These are phyloP conservation scores for Antrozous pallidus DNA, from an alignment of 2,797 vertebrate genomes.

Conservation along the genomic window DNA sequence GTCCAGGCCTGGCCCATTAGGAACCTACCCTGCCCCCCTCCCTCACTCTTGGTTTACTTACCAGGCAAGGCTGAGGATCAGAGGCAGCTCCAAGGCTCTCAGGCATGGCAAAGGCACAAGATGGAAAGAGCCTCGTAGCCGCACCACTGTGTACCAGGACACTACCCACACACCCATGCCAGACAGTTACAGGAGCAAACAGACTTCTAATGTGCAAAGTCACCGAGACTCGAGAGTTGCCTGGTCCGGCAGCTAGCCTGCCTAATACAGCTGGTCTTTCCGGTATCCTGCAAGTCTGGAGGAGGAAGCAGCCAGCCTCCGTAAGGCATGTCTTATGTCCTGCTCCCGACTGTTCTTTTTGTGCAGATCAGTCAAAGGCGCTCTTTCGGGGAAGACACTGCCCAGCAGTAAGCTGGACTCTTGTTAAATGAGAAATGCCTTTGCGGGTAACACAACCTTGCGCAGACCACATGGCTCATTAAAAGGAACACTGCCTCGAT, in stretches of 20 bases:
- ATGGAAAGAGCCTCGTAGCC: neutral
- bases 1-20: neutral
- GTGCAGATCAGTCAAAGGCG: neutral
- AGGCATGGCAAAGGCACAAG: neutral
- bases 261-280: neutral
- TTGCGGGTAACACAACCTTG: neutral
- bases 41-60: neutral
- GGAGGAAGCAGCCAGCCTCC: neutral
- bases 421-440: slow-evolving; percentile 25
- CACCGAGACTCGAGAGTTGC: neutral
- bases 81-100: neutral
- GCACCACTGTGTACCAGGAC: neutral
- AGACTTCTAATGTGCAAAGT: neutral
- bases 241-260: neutral
- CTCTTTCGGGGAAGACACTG: neutral
- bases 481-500: slow-evolving; percentile 3
- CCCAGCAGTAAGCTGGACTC: neutral
- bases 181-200: neutral
- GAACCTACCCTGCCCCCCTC: neutral
- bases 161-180: neutral
- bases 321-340: neutral
- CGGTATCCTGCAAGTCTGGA: neutral
- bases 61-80: neutral
- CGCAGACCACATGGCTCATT: neutral
- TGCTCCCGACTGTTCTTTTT: neutral